These are phyloP conservation scores for Pimephales promelas DNA, from an alignment of 2,113 vertebrate species.

Conservation along the genomic window DNA sequence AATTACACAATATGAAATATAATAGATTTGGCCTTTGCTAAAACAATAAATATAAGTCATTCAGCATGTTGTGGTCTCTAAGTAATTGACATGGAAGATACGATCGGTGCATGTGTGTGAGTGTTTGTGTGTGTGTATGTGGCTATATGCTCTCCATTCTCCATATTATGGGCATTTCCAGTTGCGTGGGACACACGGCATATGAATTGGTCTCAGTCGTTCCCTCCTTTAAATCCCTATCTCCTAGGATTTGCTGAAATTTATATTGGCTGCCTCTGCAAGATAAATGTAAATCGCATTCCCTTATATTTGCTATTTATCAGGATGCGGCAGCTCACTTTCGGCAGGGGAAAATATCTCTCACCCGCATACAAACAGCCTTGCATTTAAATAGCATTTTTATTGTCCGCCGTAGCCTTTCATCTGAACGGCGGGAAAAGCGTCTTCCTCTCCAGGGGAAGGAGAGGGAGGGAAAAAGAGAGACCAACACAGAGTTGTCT, in stretches of 20 bases:
- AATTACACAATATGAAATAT: background rate
- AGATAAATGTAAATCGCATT: conserved; percentile 84
- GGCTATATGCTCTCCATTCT: conserved; percentile 67
- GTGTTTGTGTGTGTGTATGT: conserved; percentile 41
- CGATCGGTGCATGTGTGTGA: conserved; percentile 54
- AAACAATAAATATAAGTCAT: conserved; percentile 44
- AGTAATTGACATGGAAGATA: conserved; percentile 74
- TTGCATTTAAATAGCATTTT: conserved; percentile 83
- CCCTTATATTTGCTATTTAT: conserved; percentile 85
- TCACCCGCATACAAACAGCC: conserved; percentile 80
- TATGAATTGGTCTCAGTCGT: conserved; percentile 78
- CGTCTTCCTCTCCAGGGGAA: conserved; percentile 78
- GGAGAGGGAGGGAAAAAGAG: conserved; percentile 64
- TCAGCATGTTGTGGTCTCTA: conserved; percentile 56
- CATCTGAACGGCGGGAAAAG: conserved; percentile 74
- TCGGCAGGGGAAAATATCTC: conserved; percentile 76
- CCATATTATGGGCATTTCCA: conserved; percentile 73
- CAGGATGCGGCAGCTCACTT: conserved; percentile 79
- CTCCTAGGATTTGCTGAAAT: conserved; percentile 84
- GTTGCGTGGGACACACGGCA: conserved; percentile 77
- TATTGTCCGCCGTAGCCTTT: conserved; percentile 81
- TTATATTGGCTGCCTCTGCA: conserved; percentile 87
- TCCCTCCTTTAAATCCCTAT: conserved; percentile 81
- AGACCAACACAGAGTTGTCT: conserved; percentile 56
- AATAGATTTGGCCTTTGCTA: background rate